Percentiles rank a stretch among this genome's conserved stretches.
These are phyloP conservation scores for Euleptes europaea DNA, from an alignment of 2,113 vertebrate genomes.

Conservation along the genomic window DNA sequence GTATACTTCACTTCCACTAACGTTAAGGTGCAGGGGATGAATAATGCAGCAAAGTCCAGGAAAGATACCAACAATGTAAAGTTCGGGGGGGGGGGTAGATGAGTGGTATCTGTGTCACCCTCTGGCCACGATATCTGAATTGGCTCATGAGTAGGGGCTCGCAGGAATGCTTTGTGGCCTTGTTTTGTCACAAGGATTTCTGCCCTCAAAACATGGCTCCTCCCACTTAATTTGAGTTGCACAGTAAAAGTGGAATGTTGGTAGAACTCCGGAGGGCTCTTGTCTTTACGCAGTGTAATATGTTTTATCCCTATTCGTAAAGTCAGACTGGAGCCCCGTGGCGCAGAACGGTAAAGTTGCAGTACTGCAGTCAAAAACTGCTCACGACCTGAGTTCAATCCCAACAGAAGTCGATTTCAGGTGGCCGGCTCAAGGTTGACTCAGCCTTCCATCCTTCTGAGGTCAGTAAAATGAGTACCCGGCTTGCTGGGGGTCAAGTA, in stretches of 20 bases:
- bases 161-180: not conserved
- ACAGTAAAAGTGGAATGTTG: not conserved
- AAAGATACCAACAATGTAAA: not conserved
- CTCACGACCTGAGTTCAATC: no score
- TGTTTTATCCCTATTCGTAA: not conserved
- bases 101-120: not conserved
- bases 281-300: not conserved
- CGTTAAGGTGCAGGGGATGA: not conserved
- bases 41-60: not conserved
- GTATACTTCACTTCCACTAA: not conserved
- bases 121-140: not conserved
- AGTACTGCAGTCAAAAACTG: no score
- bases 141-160: not conserved
- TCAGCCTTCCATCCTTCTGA: no score
- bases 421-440: no score
- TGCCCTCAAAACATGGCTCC: not conserved
- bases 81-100: no score
- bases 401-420: no score
- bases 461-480: no score
- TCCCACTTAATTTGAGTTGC: not conserved
- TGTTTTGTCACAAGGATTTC: not conserved
- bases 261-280: fast-evolving
- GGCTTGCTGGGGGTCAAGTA: no score
- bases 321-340: no score
- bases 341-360: no score